Percentiles rank a stretch among this genome's conserved stretches.
phyloP scores from a whole-genome alignment of 2,888 invertebrate genomes.

The Parochlus steinenii region DNA sequence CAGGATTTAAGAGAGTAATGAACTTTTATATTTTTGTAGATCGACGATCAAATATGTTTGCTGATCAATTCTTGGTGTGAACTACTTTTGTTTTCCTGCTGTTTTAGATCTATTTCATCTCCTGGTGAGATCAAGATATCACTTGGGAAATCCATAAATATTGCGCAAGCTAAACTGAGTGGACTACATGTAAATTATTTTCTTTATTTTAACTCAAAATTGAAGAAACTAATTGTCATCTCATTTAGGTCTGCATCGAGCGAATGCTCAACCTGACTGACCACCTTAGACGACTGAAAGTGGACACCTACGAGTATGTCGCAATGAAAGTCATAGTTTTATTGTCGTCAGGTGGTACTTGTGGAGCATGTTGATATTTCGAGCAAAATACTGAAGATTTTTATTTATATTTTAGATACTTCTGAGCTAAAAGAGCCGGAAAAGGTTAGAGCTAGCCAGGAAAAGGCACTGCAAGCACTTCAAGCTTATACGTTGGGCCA shows the following conservation, averaged over 20 bases:
- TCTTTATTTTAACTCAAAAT: neutral
- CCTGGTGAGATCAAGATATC: slow-evolving; percentile 73
- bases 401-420: slow-evolving; percentile 45
- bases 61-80: slow-evolving; percentile 98
- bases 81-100: slow-evolving; percentile 76
- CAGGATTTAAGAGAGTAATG: slow-evolving; percentile 9
- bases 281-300: slow-evolving; percentile 70
- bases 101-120: slow-evolving; percentile 81
- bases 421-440: slow-evolving; percentile 86
- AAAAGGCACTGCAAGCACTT: slow-evolving; percentile 80
- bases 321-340: slow-evolving; percentile 90
- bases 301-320: slow-evolving; percentile 92
- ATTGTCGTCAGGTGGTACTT: slow-evolving; percentile 62
- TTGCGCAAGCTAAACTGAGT: slow-evolving; percentile 28
- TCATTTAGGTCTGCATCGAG: slow-evolving; percentile 59
- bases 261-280: slow-evolving; percentile 91
- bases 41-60: slow-evolving; percentile 93
- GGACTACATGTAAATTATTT: slow-evolving; percentile 35
- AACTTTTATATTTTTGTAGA: slow-evolving; percentile 37
- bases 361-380: neutral
- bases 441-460: slow-evolving; percentile 85
- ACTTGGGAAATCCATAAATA: slow-evolving; percentile 28
- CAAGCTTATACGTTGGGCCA: slow-evolving; percentile 79
- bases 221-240: slow-evolving; percentile 9
- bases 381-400: neutral